Base-by-base conservation (phyloP, 1,140 invertebrate genomes). In the Acromyrmex charruanus region DNA sequence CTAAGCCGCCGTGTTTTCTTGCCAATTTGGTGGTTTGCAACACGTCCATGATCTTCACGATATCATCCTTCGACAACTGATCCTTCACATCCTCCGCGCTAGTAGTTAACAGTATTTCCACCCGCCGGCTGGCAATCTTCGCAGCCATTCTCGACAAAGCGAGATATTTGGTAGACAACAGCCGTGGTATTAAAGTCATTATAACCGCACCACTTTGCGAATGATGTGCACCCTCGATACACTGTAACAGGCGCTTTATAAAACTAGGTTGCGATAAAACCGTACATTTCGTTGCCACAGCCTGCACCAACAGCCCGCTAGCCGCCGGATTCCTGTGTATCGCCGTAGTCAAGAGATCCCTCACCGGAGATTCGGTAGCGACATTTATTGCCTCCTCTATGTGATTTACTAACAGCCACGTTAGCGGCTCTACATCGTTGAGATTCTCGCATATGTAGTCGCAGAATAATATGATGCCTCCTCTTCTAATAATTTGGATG, bases 341-440 rank as follows among this genome's bases (percentile, higher is more conserved):
- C 59, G 96, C 96, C 3, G 90, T 90, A 81, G 96, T 96, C 72
- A 96, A 93, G 86, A 97, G 96, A 92, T 97, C 97, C 49, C 95
- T 95, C 0, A 97, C 96, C 0, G 97, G 97, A n/a, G 96, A 94
- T 90, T 96, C 97, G 63, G 95, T 93, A 0, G 96, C 96, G 6
- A 97, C 93, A 51, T 95, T 94, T 16, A 98, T 96, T 0, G 98
- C 94, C 31, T 97, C 96, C 88, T 97, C 95, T 0, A 97, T 96
- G 89, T 98, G 96, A 91, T 97, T 97, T 1, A 97, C 96, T 28
- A 98, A 93, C n/a, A 98, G 93, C 97, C 97, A 98, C 0, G 97
- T 96, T 53, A 98, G 94, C 81, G 97, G 97, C 35, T 98, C 97
- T 3, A 96, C 97, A 93, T 98, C 97, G 77, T 96, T 96, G 14